These are phyloP conservation scores for Sylvilagus bachmani DNA, from an alignment of 2,113 vertebrate species.

Conservation along the genomic window DNA sequence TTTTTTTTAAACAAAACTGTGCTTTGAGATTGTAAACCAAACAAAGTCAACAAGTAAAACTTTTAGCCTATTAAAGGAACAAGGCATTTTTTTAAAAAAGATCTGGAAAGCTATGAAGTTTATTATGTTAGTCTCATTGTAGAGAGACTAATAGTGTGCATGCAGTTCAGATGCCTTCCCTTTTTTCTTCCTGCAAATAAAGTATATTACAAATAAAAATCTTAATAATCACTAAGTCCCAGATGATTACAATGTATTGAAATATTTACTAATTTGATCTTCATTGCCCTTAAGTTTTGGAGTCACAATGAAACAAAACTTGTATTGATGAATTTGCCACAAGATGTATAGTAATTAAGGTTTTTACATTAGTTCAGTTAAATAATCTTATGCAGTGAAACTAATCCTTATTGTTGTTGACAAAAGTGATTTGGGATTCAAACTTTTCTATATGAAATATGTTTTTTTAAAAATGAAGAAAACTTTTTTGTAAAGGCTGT, in stretches of 20 bases:
- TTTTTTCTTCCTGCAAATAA: neutral
- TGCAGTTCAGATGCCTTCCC: neutral
- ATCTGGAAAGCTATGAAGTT: constrained; percentile 4
- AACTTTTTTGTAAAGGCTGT: constrained; percentile 1
- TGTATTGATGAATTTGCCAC: constrained; percentile 1
- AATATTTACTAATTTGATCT: constrained; percentile 39
- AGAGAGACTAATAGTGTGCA: constrained; percentile 3
- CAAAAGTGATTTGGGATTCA: constrained; percentile 35
- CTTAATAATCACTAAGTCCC: neutral
- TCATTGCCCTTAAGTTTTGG: constrained; percentile 32
- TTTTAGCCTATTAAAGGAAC: neutral
- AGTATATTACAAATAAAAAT: constrained; percentile 55
- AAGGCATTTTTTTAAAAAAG: neutral
- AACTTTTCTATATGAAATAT: neutral
- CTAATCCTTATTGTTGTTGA: neutral
- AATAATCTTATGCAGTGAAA: constrained; percentile 30
- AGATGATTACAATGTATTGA: neutral
- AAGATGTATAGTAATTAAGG: constrained; percentile 7
- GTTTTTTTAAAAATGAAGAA: neutral
- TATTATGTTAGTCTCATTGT: neutral
- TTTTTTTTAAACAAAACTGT: neutral
- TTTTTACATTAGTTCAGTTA: neutral
- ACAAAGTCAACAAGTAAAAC: neutral
- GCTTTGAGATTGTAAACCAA: neutral
- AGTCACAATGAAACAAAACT: constrained; percentile 14